Conservation (phyloP, 2,888 invertebrate species). For the Cecidostiba fungosa region DNA sequence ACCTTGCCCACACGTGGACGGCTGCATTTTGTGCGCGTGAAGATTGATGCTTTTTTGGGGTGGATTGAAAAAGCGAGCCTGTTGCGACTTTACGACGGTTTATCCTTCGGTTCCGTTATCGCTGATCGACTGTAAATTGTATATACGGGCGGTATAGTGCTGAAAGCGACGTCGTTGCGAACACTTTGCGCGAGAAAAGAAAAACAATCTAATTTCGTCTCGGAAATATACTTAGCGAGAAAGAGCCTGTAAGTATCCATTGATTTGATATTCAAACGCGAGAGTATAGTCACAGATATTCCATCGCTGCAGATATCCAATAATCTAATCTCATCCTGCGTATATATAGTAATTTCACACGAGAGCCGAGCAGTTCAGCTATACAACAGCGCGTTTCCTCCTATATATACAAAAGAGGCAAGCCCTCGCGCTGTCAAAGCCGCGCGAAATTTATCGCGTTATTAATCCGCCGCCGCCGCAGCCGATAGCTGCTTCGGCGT, state of each 20-base stretch:
- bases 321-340: too few species aligned
- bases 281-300: too few species aligned
- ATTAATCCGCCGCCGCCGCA: conserved; percentile 68
- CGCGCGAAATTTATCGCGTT: conserved; percentile 73
- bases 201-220: too few species aligned
- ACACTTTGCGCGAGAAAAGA: too few species aligned
- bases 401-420: background rate
- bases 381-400: too few species aligned
- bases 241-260: too few species aligned
- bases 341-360: too few species aligned
- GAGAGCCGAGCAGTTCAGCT: too few species aligned
- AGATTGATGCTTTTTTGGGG: background rate
- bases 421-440: conserved; percentile 45
- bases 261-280: too few species aligned
- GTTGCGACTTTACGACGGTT: background rate
- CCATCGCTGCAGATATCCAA: too few species aligned
- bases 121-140: conserved; percentile 1
- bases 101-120: conserved; percentile 5
- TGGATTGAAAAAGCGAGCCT: background rate
- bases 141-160: background rate
- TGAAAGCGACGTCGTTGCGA: too few species aligned
- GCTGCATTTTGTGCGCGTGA: background rate
- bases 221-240: too few species aligned
- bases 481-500: conserved; percentile 49
- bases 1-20: conserved; percentile 20